A percentile compares a stretch with the other conserved stretches of the same genome.
Conservation (phyloP, 1,140 invertebrate species). For the Nymphalis io region DNA sequence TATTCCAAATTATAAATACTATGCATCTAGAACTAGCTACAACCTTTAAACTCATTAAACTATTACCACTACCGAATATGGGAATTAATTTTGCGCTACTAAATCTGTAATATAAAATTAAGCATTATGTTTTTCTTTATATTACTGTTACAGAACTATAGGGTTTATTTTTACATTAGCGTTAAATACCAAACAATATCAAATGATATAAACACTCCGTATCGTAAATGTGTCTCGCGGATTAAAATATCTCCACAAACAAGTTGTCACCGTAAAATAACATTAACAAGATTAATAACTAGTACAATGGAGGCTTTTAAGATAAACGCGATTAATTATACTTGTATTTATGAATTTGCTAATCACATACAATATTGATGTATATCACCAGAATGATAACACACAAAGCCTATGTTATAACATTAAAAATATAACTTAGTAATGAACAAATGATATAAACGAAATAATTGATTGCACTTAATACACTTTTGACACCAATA, state of each 20-base stretch:
- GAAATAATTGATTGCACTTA: constrained; percentile 11
- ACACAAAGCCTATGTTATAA: not conserved
- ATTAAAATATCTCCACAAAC: constrained; percentile 17
- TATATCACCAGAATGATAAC: not conserved
- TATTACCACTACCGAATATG: too few relatives aligned
- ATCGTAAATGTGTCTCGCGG: constrained; percentile 20
- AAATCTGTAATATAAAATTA: too few relatives aligned
- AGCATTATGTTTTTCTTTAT: too few relatives aligned
- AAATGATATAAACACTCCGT: not conserved
- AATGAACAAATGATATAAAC: not conserved
- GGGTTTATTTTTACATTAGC: too few relatives aligned
- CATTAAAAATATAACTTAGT: constrained; percentile 2
- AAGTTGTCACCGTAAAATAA: not conserved
- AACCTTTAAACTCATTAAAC: too few relatives aligned
- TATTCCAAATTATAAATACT: too few relatives aligned
- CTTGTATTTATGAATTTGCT: not conserved
- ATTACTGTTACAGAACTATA: too few relatives aligned
- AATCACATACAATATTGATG: not conserved
- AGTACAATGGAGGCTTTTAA: constrained; percentile 6
- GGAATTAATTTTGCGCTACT: too few relatives aligned
- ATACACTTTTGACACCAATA: constrained; percentile 7
- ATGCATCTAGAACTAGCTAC: too few relatives aligned
- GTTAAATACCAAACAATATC: too few relatives aligned
- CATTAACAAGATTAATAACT: constrained; percentile 9
- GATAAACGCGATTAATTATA: not conserved